These are phyloP conservation scores for Metacarcinus magister DNA, from an alignment of 2,888 invertebrate species.

Conservation along the genomic window DNA sequence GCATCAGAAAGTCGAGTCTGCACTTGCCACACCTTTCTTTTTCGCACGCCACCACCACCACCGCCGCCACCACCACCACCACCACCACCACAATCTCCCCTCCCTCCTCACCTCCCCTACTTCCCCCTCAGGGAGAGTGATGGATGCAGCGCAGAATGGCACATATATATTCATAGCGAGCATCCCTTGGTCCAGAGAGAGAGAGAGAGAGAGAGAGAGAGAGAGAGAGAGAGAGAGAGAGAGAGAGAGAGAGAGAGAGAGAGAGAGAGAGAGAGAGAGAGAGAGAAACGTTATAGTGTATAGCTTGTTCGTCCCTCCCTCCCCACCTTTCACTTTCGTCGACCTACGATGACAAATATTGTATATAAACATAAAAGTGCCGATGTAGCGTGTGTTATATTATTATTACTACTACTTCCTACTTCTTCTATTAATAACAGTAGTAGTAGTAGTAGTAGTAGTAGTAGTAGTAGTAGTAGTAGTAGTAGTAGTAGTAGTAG, in stretches of 20 bases:
- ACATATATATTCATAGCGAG: constrained; percentile 5
- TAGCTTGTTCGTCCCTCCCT: not conserved
- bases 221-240: constrained; percentile 26
- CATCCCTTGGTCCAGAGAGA: constrained; percentile 14
- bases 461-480: no score
- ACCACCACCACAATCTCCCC: not conserved
- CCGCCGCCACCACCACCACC: not conserved
- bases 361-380: not conserved
- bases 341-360: not conserved
- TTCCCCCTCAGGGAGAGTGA: not conserved
- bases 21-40: not conserved
- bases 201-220: constrained; percentile 26
- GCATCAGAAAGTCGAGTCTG: not conserved
- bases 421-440: not conserved
- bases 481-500: no score
- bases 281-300: not conserved
- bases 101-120: not conserved
- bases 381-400: not conserved
- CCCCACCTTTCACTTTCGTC: not conserved
- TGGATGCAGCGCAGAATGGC: constrained; percentile 14
- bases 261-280: not conserved
- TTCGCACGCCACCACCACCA: not conserved
- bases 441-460: no score
- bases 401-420: not conserved
- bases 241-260: constrained; percentile 16